Percentiles rank a stretch among this genome's conserved stretches.
Evolutionary conservation across 2,888 invertebrate genomes (phyloP).

Genomic region (Unio delphinus): DNA sequence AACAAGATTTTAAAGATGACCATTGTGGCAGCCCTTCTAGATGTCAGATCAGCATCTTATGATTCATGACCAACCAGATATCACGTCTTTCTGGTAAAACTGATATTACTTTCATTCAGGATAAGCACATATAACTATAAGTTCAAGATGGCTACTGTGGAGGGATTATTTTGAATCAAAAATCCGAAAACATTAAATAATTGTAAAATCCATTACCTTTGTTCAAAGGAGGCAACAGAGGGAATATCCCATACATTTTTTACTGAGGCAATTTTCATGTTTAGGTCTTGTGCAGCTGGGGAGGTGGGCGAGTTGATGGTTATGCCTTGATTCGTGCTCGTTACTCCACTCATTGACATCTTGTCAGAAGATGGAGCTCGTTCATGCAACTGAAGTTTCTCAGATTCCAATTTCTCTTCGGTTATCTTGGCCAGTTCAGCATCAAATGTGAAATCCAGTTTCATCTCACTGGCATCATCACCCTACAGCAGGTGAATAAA

Average conservation of each 20-base stretch:
- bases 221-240: constrained; percentile 49
- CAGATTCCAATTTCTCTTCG: constrained; percentile 57
- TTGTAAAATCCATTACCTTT: constrained; percentile 38
- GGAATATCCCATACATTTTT: constrained; percentile 79
- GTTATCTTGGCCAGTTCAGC: constrained; percentile 77
- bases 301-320: constrained; percentile 50
- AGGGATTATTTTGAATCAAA: not conserved
- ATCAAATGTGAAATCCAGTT: constrained; percentile 91
- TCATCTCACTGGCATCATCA: constrained; percentile 81
- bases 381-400: constrained; percentile 25
- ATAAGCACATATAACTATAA: no score
- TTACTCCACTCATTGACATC: constrained; percentile 28
- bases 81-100: no score
- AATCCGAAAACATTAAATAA: not conserved
- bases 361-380: constrained; percentile 27
- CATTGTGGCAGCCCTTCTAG: no score
- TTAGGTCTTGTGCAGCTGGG: constrained; percentile 89
- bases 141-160: no score
- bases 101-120: no score
- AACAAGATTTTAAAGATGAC: no score
- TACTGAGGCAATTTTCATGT: constrained; percentile 93
- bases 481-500: constrained; percentile 31
- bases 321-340: constrained; percentile 24
- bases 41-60: no score
- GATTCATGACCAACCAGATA: no score